These are phyloP conservation scores for Lithosia quadra DNA, from an alignment of 2,888 invertebrate species.

Conservation along the genomic window DNA sequence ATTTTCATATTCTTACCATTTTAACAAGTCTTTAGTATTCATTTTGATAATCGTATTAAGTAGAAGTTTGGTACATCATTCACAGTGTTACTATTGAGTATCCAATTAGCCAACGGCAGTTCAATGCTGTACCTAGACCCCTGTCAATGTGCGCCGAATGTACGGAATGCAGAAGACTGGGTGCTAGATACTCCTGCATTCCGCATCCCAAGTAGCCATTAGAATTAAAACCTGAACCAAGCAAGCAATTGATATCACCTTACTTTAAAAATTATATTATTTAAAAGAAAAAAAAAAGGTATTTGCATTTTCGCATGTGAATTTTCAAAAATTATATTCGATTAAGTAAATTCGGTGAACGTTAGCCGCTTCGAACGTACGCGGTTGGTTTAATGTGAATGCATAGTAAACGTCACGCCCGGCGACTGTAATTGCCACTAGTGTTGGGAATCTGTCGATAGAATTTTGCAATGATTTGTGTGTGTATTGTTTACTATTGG, in stretches of 20 bases:
- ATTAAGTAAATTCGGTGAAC: conserved; percentile 72
- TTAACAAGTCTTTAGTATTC: not conserved
- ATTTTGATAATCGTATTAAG: no score
- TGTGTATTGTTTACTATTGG: conserved; percentile 3
- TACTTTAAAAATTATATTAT: not conserved
- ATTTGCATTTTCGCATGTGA: conserved; percentile 34
- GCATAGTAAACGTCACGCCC: conserved; percentile 80
- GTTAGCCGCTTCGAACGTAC: conserved; percentile 55
- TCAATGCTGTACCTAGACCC: not conserved
- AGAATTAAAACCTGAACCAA: not conserved
- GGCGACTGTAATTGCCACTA: conserved; percentile 66
- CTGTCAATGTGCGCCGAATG: not conserved
- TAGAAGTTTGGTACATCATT: no score
- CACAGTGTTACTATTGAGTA: not conserved
- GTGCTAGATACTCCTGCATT: not conserved
- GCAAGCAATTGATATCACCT: not conserved
- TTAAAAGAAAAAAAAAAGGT: conserved; percentile 21
- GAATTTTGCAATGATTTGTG: conserved; percentile 20
- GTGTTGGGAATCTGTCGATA: conserved; percentile 55
- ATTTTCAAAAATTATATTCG: conserved; percentile 56
- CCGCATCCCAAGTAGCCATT: not conserved
- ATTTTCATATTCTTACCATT: not conserved
- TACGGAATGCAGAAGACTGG: no score
- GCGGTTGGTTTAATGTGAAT: conserved; percentile 73
- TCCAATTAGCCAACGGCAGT: not conserved